These are phyloP conservation scores for Azemiops feae DNA, from an alignment of 2,113 vertebrate genomes.

Conservation along the genomic window DNA sequence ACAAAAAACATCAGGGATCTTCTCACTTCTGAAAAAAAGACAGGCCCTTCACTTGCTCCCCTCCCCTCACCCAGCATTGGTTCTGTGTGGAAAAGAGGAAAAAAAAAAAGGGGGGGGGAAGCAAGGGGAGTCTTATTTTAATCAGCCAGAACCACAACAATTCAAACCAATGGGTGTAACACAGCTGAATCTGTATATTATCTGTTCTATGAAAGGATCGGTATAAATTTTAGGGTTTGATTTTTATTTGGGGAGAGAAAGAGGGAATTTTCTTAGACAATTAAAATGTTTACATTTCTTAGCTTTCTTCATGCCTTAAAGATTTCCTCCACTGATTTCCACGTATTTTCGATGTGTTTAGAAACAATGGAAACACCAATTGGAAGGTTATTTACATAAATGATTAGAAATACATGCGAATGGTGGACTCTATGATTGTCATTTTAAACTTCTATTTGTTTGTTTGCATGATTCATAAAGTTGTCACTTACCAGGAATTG, in stretches of 20 bases:
- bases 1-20: background rate
- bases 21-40: background rate
- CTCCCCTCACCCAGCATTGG: background rate
- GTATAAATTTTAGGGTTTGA: background rate
- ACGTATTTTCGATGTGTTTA: background rate
- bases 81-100: background rate
- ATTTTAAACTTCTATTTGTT: conserved; percentile 29
- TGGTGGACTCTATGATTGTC: conserved; percentile 22
- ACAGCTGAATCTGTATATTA: background rate
- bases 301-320: background rate
- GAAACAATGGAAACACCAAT: background rate
- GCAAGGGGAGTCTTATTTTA: background rate
- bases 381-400: background rate
- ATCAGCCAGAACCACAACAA: background rate
- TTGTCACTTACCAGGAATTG: background rate
- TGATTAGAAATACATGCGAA: conserved; percentile 24
- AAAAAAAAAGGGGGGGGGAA: background rate
- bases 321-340: background rate
- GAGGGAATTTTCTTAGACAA: background rate
- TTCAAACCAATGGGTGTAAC: background rate
- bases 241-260: background rate
- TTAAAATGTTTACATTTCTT: background rate
- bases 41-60: background rate
- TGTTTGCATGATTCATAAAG: background rate
- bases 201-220: background rate